These are phyloP conservation scores for Formica selysi DNA, from an alignment of 1,140 invertebrate genomes.

Conservation along the genomic window DNA sequence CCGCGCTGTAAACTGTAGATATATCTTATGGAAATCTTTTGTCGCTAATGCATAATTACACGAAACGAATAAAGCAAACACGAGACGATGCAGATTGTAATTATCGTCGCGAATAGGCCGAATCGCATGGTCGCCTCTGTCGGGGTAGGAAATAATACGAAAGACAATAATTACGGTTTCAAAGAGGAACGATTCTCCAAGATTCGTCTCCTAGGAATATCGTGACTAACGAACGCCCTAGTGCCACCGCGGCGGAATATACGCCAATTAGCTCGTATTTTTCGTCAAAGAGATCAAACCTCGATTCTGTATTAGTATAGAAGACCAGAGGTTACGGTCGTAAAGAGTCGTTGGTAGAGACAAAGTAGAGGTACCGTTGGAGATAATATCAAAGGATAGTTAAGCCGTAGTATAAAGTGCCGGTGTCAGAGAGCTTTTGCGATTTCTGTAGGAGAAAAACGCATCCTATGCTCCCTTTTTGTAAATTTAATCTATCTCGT, in stretches of 20 bases:
- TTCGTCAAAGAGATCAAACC: conserved; percentile 63
- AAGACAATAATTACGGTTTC: conserved; percentile 51
- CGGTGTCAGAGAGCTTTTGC: conserved; percentile 38
- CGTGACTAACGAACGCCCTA: conserved; percentile 51
- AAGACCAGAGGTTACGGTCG: conserved; percentile 46
- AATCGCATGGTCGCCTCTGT: conserved; percentile 11
- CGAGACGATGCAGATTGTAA: conserved; percentile 11
- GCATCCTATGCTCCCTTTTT: neutral
- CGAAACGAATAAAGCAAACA: conserved; percentile 13
- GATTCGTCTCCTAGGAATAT: conserved; percentile 55
- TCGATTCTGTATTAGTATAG: conserved; percentile 55
- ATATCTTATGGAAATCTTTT: conserved; percentile 21
- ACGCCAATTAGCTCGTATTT: conserved; percentile 63
- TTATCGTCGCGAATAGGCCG: conserved; percentile 32
- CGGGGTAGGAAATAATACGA: conserved; percentile 40
- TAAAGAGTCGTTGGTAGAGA: conserved; percentile 61
- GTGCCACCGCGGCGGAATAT: conserved; percentile 36
- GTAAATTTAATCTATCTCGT: conserved; percentile 42
- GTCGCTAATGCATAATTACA: conserved; percentile 5
- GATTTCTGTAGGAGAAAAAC: conserved; percentile 31
- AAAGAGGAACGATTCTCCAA: conserved; percentile 54
- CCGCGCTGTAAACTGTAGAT: neutral
- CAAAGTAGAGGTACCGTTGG: conserved; percentile 49
- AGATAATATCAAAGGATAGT: conserved; percentile 64
- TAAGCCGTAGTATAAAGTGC: conserved; percentile 50